Base-by-base conservation (phyloP, 2,797 vertebrate genomes). In the Lutjanus campechanus region DNA sequence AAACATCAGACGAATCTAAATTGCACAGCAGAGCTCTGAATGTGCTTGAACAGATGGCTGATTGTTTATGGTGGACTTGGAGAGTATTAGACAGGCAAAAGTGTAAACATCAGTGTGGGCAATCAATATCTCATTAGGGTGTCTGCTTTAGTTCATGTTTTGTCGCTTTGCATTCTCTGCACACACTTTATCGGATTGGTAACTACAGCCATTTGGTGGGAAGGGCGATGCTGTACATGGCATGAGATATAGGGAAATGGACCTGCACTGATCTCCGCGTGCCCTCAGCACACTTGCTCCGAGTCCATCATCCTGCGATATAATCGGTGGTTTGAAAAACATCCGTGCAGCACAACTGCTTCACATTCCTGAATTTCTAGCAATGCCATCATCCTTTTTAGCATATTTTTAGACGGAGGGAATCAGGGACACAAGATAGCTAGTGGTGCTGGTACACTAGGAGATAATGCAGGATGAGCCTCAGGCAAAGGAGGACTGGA, bases 381-480 rank as follows among this genome's bases (percentile, higher is more conserved):
- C 82, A 70, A 78, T 85, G 76, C 79, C 77, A 46, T 88, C 83
- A 85, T 75, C 68, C 83, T 66, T 79, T 86, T 93, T 91, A 82
- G 85, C 89, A 91, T 91, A 89, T 91, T 93, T 91, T 88, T 85
- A 83, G 88, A 83, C 8, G 15, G 54, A 68, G 59, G 82, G 81
- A 90, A 87, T 87, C 69, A 47, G 87, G 85, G 85, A 86, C 85
- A 84, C 17, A 9, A 85, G 88, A 91, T 91, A 88, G 89, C 90
- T 84, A 0, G 72, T 84, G 84, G 85, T 81, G 85, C 87, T 81
- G 79, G 82, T 83, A 82, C 84, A 81, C 82, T 69, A 62, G 69
- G 79, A 92, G 94, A 92, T 94, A 93, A 93, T 93, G 91, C 84
- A 81, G 86, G 80, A 92, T 87, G 88, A 92, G 92, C 93, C 89